Conservation (phyloP, 2,113 vertebrate species). For the Atrichornis clamosus region DNA sequence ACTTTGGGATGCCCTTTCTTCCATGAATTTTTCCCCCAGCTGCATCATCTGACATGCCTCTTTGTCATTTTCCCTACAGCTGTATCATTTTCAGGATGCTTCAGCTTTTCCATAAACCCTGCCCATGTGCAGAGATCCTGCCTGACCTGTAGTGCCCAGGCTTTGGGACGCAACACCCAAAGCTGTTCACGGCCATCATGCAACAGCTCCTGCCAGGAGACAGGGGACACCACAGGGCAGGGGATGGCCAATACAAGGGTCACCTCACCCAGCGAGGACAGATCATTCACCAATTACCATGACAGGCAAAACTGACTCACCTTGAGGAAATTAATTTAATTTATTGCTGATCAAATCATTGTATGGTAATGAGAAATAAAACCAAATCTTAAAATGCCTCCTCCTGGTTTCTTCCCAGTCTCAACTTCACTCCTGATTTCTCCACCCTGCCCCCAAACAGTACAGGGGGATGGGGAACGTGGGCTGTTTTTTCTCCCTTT, state of each 20-base stretch:
- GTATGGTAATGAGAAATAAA: not conserved
- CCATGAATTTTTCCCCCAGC: not conserved
- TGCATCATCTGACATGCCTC: not conserved
- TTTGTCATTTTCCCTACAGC: not conserved
- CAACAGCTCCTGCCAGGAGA: not conserved
- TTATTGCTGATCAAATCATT: not conserved
- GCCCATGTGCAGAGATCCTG: accelerated
- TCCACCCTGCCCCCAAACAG: not conserved
- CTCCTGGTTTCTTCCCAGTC: not conserved
- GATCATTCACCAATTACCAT: not conserved
- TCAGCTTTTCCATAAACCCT: not conserved
- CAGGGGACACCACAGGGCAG: not conserved
- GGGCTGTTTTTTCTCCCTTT: not conserved
- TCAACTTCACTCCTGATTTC: not conserved
- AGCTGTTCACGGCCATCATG: not conserved
- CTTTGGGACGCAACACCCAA: not conserved
- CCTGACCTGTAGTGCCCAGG: not conserved
- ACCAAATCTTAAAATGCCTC: not conserved
- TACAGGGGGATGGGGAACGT: not conserved
- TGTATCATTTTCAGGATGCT: not conserved
- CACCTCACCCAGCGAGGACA: not conserved
- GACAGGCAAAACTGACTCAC: accelerated
- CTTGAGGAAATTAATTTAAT: not conserved
- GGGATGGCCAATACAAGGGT: not conserved
- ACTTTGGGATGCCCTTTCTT: not conserved